phyloP scores from a whole-genome alignment of 2,888 invertebrate species.

The Neoaliturus tenellus region DNA sequence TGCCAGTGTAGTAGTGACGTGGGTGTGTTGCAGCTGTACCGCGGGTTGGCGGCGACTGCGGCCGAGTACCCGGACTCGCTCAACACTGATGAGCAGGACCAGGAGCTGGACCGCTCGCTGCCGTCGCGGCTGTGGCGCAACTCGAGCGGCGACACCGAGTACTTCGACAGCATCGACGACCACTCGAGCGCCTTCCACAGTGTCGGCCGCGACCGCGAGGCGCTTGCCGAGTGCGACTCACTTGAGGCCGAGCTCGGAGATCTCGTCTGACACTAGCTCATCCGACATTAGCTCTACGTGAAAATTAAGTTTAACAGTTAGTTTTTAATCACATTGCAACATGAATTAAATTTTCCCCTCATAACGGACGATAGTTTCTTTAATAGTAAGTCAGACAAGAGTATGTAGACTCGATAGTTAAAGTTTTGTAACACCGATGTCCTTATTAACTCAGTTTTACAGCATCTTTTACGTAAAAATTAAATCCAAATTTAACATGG shows the following conservation, averaged over 20 bases:
- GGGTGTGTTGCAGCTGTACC: constrained; percentile 11
- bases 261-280: constrained; percentile 43
- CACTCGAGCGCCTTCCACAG: constrained; percentile 68
- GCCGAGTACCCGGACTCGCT: constrained; percentile 47
- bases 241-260: constrained; percentile 71
- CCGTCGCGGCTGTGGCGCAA: constrained; percentile 45
- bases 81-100: constrained; percentile 61
- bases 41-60: neutral
- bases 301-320: too few species aligned
- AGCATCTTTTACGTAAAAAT: too few species aligned
- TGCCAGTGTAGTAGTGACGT: neutral
- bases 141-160: constrained; percentile 69
- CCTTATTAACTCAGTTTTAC: too few species aligned
- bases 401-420: too few species aligned
- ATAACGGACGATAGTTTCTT: neutral
- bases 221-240: constrained; percentile 77
- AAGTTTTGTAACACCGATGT: too few species aligned
- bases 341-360: neutral
- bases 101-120: constrained; percentile 67
- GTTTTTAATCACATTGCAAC: neutral
- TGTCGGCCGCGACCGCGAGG: constrained; percentile 72
- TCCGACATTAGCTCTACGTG: neutral
- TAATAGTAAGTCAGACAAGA: too few species aligned
- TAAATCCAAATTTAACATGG: too few species aligned
- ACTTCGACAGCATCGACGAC: constrained; percentile 83